Conservation (phyloP, 2,113 vertebrate genomes). For the Cyanistes caeruleus region DNA sequence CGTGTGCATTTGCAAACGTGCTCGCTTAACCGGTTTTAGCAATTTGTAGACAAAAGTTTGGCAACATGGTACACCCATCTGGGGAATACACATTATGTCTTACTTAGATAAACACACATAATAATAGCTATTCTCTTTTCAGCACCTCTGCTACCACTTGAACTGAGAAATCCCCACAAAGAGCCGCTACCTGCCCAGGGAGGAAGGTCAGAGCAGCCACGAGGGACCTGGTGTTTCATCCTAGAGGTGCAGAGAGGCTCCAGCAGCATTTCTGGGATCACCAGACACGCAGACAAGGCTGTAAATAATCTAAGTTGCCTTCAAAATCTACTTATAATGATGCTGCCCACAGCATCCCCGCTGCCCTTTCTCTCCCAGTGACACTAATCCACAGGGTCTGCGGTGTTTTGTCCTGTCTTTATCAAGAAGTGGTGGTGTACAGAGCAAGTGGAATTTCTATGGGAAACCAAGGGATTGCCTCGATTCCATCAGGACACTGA, state of each 20-base stretch:
- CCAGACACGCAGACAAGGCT: background rate
- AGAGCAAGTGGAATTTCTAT: fast-evolving
- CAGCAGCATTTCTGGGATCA: background rate
- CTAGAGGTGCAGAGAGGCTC: background rate
- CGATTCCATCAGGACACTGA: fast-evolving
- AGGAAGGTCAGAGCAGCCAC: background rate
- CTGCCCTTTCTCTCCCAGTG: background rate
- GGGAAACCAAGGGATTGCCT: background rate
- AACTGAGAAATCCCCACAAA: background rate
- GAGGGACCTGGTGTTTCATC: fast-evolving
- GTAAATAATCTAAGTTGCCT: background rate
- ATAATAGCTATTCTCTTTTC: background rate
- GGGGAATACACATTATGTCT: background rate
- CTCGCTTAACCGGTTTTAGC: background rate
- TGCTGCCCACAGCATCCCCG: background rate
- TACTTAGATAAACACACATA: background rate
- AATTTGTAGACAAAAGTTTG: constrained; percentile 38
- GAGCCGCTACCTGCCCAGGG: background rate
- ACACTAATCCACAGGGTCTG: background rate
- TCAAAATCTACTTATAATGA: background rate
- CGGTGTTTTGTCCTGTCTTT: background rate
- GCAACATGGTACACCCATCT: background rate
- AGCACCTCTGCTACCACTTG: background rate
- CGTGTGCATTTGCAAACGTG: background rate
- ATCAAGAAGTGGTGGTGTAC: background rate